phyloP scores from a whole-genome alignment of 1,140 invertebrate genomes.

The Musca vetustissima region DNA sequence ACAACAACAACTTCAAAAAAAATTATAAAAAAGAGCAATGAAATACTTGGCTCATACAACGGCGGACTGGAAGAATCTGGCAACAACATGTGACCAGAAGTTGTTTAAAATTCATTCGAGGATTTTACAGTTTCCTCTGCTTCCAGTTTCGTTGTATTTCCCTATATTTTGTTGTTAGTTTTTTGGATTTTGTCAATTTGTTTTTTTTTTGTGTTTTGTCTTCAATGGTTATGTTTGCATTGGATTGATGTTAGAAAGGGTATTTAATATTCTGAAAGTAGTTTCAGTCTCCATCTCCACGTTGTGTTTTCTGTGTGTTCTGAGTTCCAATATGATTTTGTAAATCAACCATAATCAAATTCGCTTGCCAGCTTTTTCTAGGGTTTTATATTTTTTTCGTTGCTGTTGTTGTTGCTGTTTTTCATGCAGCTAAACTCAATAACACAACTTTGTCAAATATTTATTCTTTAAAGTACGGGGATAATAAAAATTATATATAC shows the following conservation, averaged over 20 bases:
- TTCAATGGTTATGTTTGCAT: background rate
- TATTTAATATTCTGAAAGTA: conserved; percentile 20
- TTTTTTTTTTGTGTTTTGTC: background rate
- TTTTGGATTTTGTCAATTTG: background rate
- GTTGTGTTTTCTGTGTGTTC: background rate
- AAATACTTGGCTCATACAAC: no score
- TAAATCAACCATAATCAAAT: background rate
- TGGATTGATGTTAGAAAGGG: background rate
- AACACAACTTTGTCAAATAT: no score
- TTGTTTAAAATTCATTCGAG: conserved; percentile 23
- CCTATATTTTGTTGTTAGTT: background rate
- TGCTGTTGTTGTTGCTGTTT: background rate
- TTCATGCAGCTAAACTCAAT: background rate
- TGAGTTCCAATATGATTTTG: conserved; percentile 6
- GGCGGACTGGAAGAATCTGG: no score
- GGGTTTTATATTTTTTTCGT: no score
- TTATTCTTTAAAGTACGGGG: no score
- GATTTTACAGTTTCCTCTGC: conserved; percentile 17
- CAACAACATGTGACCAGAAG: conserved; percentile 10
- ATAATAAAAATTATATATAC: no score
- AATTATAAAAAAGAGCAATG: no score
- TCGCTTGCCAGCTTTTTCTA: no score
- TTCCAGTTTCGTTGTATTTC: background rate
- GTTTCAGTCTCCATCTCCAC: background rate
- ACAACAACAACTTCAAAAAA: no score